Conservation (phyloP, 2,888 invertebrate genomes). For the Synanthedon andrenaeformis region DNA sequence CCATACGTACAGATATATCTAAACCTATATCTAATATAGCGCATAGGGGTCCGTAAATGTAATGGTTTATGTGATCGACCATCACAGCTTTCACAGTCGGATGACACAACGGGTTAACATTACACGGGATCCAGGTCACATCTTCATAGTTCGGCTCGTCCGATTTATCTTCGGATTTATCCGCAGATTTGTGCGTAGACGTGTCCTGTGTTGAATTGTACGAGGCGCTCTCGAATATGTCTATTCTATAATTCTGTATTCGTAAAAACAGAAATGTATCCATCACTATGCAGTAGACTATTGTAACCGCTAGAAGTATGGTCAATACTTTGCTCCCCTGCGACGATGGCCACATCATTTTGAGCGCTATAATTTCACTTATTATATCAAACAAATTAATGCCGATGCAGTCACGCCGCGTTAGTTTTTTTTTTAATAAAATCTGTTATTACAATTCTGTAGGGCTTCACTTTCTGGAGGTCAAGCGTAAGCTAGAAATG, state of each 20-base stretch:
- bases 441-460: not conserved
- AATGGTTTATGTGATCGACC: constrained; percentile 87
- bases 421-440: not conserved
- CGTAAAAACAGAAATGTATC: constrained; percentile 78
- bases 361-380: not conserved
- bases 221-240: constrained; percentile 27
- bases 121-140: constrained; percentile 74
- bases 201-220: constrained; percentile 26
- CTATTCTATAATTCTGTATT: constrained; percentile 76
- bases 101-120: constrained; percentile 80
- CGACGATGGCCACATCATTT: constrained; percentile 79
- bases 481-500: no score
- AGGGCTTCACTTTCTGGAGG: no score
- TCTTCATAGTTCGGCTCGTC: constrained; percentile 52
- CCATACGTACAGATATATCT: constrained; percentile 70
- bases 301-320: constrained; percentile 63
- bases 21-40: constrained; percentile 76
- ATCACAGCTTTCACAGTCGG: constrained; percentile 87
- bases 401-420: not conserved
- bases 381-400: not conserved
- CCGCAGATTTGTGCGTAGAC: constrained; percentile 25
- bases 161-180: constrained; percentile 14
- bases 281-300: constrained; percentile 78
- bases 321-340: constrained; percentile 79
- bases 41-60: constrained; percentile 84